Conservation (phyloP, 2,888 invertebrate species). For the Cataglyphis livida region DNA sequence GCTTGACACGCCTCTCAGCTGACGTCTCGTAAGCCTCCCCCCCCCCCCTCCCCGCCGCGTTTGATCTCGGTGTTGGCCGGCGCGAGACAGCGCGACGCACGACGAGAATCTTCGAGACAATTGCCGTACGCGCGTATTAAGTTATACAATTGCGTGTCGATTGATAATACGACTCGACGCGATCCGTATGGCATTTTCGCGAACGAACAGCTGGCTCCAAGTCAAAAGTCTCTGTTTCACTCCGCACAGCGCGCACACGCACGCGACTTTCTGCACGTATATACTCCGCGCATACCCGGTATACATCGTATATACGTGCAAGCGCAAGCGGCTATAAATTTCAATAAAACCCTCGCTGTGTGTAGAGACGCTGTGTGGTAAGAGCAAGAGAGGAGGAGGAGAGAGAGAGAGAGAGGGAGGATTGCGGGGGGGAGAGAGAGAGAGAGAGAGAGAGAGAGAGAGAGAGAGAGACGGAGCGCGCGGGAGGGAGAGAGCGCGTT, state of each 20-base stretch:
- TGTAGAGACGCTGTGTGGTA: conserved; percentile 66
- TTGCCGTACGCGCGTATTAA: conserved; percentile 42
- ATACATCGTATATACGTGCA: conserved; percentile 50
- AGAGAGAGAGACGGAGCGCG: conserved; percentile 58
- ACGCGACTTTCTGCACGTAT: too few species aligned
- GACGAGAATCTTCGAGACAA: conserved; percentile 43
- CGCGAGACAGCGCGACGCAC: conserved; percentile 43
- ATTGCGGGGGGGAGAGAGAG: too few species aligned
- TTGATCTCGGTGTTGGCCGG: conserved; percentile 30
- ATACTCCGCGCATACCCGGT: background rate
- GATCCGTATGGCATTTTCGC: conserved; percentile 2
- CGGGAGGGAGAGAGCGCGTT: conserved; percentile 75
- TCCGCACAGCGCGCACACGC: conserved; percentile 13
- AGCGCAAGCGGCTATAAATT: conserved; percentile 80
- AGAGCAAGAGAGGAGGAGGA: conserved; percentile 14
- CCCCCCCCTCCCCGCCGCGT: background rate
- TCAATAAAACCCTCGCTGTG: conserved; percentile 81
- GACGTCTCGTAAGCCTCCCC: conserved; percentile 14
- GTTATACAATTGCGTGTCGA: conserved; percentile 48
- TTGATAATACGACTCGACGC: conserved; percentile 49
- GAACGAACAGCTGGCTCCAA: conserved; percentile 21
- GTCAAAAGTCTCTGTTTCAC: conserved; percentile 7
- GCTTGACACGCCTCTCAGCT: background rate
- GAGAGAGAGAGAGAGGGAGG: conserved; percentile 6
- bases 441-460: conserved; percentile 45